Evolutionary conservation across 2,888 invertebrate genomes (phyloP).

Genomic region (Onthophagus sagittarius): DNA sequence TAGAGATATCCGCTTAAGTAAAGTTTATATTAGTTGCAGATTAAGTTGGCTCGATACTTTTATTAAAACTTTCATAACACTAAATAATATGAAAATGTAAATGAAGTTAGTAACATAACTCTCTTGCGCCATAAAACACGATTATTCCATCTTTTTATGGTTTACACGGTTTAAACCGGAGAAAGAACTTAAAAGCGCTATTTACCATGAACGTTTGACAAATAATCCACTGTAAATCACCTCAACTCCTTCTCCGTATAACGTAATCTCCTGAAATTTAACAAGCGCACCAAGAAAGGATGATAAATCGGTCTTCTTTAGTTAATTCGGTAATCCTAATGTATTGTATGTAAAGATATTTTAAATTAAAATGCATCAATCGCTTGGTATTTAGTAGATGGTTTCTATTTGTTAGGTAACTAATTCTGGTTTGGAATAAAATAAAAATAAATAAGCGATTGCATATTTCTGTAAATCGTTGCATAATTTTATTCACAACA

Average conservation of each 20-base stretch:
- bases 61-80: neutral
- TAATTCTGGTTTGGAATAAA: neutral
- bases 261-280: neutral
- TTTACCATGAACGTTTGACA: neutral
- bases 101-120: neutral
- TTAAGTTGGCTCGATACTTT: neutral
- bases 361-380: constrained; percentile 6
- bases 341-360: constrained; percentile 29
- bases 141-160: neutral
- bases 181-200: neutral
- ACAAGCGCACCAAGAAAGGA: neutral
- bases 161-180: neutral
- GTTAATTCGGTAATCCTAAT: constrained; percentile 29
- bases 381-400: constrained; percentile 7
- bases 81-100: neutral
- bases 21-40: too few relatives aligned
- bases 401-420: neutral
- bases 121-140: neutral
- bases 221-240: neutral
- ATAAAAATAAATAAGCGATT: neutral
- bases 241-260: neutral
- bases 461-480: too few relatives aligned
- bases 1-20: too few relatives aligned
- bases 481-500: too few relatives aligned
- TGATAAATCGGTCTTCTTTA: constrained; percentile 24